Evolutionary conservation across 1,140 invertebrate species (phyloP).

Genomic region (Drosophila grimshawi): DNA sequence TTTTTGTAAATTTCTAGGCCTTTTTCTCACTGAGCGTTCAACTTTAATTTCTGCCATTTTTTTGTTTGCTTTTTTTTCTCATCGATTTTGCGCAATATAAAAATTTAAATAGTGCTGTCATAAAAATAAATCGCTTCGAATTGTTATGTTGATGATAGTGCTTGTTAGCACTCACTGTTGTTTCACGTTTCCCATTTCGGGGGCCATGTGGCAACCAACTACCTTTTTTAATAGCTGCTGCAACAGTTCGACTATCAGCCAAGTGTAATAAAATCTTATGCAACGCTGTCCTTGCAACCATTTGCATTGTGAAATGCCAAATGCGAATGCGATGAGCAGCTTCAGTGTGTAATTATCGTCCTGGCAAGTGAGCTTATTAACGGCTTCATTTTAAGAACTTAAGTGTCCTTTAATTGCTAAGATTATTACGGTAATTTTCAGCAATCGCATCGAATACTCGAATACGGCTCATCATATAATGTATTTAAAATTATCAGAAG

Average conservation of each 20-base stretch:
- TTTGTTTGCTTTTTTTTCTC: background rate
- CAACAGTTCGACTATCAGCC: conserved; percentile 13
- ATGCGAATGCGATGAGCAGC: conserved; percentile 48
- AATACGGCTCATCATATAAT: background rate
- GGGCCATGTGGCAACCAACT: background rate
- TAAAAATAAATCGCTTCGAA: background rate
- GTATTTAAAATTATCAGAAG: background rate
- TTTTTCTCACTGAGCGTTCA: background rate
- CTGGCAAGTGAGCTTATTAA: conserved; percentile 63
- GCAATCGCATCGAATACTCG: conserved; percentile 13
- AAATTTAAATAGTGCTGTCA: background rate
- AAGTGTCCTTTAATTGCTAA: conserved; percentile 66
- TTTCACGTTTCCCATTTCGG: background rate
- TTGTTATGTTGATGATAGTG: background rate
- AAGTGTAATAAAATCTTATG: conserved; percentile 60
- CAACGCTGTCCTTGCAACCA: conserved; percentile 58
- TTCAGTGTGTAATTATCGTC: conserved; percentile 62
- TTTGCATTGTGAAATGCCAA: conserved; percentile 45
- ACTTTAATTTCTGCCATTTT: background rate
- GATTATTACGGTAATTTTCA: conserved; percentile 50
- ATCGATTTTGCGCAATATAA: background rate
- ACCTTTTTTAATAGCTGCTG: conserved; percentile 10
- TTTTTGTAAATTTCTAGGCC: background rate
- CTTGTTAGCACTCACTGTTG: background rate
- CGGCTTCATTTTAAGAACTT: conserved; percentile 68